phyloP scores from a whole-genome alignment of 1,140 invertebrate genomes.

The Riptortus pedestris region DNA sequence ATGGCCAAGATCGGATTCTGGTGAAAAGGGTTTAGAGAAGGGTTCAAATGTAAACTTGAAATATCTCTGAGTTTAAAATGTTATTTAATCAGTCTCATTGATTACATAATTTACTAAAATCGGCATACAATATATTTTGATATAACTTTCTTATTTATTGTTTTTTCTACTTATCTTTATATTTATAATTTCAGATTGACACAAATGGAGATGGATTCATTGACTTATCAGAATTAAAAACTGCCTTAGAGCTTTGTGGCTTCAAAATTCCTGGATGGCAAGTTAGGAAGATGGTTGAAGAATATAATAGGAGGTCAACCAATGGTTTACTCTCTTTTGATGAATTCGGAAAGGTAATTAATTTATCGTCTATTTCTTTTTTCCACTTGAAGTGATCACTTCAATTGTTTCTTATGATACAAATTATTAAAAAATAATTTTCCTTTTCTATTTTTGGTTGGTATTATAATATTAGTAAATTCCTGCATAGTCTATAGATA shows the following conservation, averaged over 20 bases:
- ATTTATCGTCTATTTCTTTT: conserved; percentile 4
- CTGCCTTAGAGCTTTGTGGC: conserved; percentile 77
- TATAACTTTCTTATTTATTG: conserved; percentile 1
- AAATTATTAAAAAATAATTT: too few relatives aligned
- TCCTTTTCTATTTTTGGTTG: too few relatives aligned
- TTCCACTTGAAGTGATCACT: too few relatives aligned
- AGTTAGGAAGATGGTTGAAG: conserved; percentile 80
- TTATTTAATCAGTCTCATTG: too few relatives aligned
- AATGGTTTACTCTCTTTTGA: conserved; percentile 63
- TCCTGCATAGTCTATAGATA: too few relatives aligned
- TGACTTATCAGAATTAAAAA: conserved; percentile 76
- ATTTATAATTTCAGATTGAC: conserved; percentile 63
- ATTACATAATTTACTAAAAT: too few relatives aligned
- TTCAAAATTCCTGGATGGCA: conserved; percentile 90
- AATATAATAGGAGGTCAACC: conserved; percentile 63
- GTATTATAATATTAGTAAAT: too few relatives aligned
- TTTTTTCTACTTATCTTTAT: conserved; percentile 12
- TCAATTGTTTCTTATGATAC: too few relatives aligned
- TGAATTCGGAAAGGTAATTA: conserved; percentile 69
- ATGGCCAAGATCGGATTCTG: too few relatives aligned
- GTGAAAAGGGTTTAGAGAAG: not conserved
- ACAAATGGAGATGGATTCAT: conserved; percentile 83
- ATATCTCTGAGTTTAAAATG: too few relatives aligned
- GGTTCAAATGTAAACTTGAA: not conserved
- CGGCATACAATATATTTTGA: not conserved